Base-by-base conservation (phyloP, 2,797 vertebrate genomes). In the Lophius americanus region DNA sequence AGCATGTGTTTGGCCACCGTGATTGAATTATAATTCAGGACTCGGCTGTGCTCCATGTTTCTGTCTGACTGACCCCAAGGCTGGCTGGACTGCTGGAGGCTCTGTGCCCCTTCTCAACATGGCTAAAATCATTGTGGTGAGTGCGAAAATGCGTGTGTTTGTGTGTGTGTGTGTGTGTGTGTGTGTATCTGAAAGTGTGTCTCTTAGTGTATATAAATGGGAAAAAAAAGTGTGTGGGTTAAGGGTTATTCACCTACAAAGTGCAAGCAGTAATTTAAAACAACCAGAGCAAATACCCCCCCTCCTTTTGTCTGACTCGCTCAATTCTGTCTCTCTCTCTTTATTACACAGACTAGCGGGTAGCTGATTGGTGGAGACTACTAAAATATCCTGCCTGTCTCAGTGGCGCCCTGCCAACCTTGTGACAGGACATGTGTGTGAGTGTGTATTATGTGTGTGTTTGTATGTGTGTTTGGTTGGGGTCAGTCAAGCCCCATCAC, bases 311-410 rank as follows among this genome's bases (percentile, higher is more conserved):
- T 9, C 23, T 33, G 39, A 8, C 54, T 4, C 43, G 7, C 51
- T 51, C 70, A 12, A 33, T 64, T 52, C 73, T 56, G 36, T n/a
- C 73, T 69, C 88, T 85, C 82, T 91, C 85, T 69, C 76, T 91
- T 89, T 89, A 95, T 96, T 95, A 95, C 94, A 96, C 92, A 95
- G 92, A 91, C 94, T 92, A 95, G 93, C 94, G 95, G 91, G 93
- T 93, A 95, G 92, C 93, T 95, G 94, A 96, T 96, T 96, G 95
- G 92, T 92, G 92, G 89, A 95, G 94, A 95, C 95, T 95, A 95
- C 92, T 89, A 88, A 82, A 92, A 95, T 94, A 95, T 95, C 94
- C 94, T 93, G 94, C 91, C 73, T 73, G 77, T 87, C 88, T 93
- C 92, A 93, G 93, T 91, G 89, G 85, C 81, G 78, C 84, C 64